phyloP scores from a whole-genome alignment of 1,140 invertebrate species.

The Drosophila repleta region DNA sequence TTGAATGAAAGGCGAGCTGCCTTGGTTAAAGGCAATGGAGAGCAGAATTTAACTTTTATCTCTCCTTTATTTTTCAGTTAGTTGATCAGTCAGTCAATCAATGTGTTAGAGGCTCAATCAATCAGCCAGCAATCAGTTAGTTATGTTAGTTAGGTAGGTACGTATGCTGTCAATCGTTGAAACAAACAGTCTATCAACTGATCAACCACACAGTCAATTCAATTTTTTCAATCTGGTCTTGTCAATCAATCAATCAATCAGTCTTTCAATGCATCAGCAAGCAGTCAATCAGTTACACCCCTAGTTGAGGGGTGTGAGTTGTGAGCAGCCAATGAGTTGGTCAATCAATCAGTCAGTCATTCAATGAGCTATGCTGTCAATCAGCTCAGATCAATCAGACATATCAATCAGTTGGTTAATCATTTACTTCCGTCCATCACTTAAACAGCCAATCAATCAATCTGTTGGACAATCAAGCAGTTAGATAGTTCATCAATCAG shows the following conservation, averaged over 20 bases:
- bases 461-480: too few species aligned
- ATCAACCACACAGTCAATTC: neutral
- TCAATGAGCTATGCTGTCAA: neutral
- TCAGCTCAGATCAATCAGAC: too few species aligned
- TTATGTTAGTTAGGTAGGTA: neutral
- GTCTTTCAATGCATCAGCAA: too few species aligned
- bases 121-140: neutral
- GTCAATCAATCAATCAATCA: neutral
- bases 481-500: neutral
- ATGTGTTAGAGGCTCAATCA: neutral
- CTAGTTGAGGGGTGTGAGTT: too few species aligned
- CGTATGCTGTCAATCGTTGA: neutral
- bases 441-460: too few species aligned
- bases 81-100: neutral
- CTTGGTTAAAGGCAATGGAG: too few species aligned
- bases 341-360: neutral
- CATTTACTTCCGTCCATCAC: too few species aligned
- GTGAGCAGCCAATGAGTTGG: neutral
- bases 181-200: neutral
- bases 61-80: neutral
- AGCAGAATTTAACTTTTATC: too few species aligned
- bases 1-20: too few species aligned
- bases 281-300: too few species aligned
- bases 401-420: too few species aligned
- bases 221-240: neutral